These are phyloP conservation scores for Luperina testacea DNA, from an alignment of 2,888 invertebrate genomes.

Conservation along the genomic window DNA sequence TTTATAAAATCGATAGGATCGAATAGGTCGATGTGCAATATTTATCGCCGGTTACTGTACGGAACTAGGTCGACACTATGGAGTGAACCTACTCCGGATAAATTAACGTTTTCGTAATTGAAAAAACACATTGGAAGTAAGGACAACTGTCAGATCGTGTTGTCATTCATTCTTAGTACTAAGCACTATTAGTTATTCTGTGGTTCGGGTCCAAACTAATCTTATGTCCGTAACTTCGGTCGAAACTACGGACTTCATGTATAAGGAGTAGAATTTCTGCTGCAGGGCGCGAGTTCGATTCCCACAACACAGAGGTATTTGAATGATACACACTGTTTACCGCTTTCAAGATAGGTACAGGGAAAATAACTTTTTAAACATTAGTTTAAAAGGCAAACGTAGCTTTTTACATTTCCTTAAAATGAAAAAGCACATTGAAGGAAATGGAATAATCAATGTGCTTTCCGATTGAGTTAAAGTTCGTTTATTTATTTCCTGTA, in stretches of 20 bases:
- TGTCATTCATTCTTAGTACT: neutral
- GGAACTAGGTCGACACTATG: neutral
- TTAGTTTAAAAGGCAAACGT: neutral
- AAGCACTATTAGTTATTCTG: too few species aligned
- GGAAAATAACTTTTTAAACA: neutral
- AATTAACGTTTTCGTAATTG: neutral
- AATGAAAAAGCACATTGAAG: slow-evolving; percentile 5
- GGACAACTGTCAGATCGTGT: neutral
- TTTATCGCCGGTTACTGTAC: too few species aligned
- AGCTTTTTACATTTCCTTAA: neutral
- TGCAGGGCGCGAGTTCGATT: neutral
- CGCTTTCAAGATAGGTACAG: too few species aligned
- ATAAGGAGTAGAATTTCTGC: neutral
- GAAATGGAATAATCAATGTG: slow-evolving; percentile 32
- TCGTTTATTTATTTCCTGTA: slow-evolving; percentile 51
- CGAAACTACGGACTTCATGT: neutral
- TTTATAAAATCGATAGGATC: too few species aligned
- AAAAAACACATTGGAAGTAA: neutral
- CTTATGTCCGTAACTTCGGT: neutral
- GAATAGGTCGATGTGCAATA: too few species aligned
- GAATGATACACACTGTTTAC: neutral
- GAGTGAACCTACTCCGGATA: neutral
- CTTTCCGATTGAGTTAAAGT: slow-evolving; percentile 30
- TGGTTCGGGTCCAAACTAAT: neutral
- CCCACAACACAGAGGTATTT: neutral